These are phyloP conservation scores for Nothocercus nigrocapillus DNA, from an alignment of 2,113 vertebrate species.

Conservation along the genomic window DNA sequence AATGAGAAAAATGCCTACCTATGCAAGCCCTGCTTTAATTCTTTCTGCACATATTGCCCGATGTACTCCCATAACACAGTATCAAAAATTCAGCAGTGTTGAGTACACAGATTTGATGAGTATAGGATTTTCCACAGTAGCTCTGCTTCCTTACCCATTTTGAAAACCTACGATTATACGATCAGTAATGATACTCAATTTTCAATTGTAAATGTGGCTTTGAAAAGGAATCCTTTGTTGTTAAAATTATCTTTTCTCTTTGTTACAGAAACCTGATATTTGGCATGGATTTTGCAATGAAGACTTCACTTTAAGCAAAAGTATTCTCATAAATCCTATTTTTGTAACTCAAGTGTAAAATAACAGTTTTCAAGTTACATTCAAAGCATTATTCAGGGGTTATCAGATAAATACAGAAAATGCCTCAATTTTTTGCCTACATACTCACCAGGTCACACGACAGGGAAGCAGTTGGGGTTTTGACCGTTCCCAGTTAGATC, in stretches of 20 bases:
- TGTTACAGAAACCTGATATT: constrained; percentile 44
- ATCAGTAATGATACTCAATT: not conserved
- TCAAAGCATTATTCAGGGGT: not conserved
- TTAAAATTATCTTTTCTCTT: not conserved
- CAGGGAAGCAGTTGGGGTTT: not conserved
- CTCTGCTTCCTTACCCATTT: not conserved
- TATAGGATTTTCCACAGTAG: not conserved
- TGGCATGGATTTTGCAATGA: constrained; percentile 4
- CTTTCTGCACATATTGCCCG: not conserved
- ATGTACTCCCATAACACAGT: not conserved
- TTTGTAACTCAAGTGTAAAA: constrained; percentile 8
- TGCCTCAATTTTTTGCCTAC: not conserved
- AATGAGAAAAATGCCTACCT: not conserved
- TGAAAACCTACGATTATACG: not conserved
- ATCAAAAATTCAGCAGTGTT: not conserved
- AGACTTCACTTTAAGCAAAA: not conserved
- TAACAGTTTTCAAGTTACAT: not conserved
- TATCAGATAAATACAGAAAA: not conserved
- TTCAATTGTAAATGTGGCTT: not conserved
- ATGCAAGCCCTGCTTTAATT: not conserved
- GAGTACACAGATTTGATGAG: not conserved
- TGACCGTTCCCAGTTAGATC: not conserved
- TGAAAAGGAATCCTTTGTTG: not conserved
- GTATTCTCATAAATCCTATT: not conserved
- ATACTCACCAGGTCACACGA: not conserved